A percentile compares a stretch with the other conserved stretches of the same genome.
These are phyloP conservation scores for Diglossa cyanea DNA, from an alignment of 2,797 vertebrate species.

Conservation along the genomic window DNA sequence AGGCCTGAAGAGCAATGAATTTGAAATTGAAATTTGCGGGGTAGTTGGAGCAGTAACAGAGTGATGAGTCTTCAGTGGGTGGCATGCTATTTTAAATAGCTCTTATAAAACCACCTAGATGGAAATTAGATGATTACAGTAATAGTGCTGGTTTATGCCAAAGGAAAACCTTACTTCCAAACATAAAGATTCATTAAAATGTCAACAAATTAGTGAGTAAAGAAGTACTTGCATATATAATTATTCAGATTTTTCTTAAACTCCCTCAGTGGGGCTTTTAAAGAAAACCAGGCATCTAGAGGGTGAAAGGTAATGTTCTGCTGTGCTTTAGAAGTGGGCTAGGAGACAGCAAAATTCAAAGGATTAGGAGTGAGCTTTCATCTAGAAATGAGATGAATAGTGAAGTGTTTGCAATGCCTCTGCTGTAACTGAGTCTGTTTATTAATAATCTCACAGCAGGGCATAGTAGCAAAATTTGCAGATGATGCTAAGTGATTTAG, in stretches of 20 bases:
- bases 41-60: not conserved
- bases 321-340: not conserved
- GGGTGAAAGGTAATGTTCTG: not conserved
- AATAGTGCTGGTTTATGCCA: not conserved
- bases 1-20: not conserved
- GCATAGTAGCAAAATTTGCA: not conserved
- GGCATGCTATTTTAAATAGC: constrained; percentile 19
- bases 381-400: not conserved
- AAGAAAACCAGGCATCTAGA: not conserved
- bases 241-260: not conserved
- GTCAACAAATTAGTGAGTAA: constrained; percentile 17
- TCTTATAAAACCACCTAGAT: constrained; percentile 31
- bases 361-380: not conserved
- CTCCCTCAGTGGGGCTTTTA: not conserved
- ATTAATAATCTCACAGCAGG: not conserved
- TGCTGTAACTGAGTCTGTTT: not conserved
- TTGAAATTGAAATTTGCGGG: constrained; percentile 4
- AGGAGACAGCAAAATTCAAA: not conserved
- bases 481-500: not conserved
- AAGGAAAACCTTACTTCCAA: constrained; percentile 12
- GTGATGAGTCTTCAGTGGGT: constrained; percentile 13
- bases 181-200: not conserved
- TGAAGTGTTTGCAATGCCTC: not conserved
- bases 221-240: not conserved
- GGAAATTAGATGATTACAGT: constrained; percentile 28